Base-by-base conservation (phyloP, 2,797 vertebrate genomes). In the Spinibarbus caldwelli region DNA sequence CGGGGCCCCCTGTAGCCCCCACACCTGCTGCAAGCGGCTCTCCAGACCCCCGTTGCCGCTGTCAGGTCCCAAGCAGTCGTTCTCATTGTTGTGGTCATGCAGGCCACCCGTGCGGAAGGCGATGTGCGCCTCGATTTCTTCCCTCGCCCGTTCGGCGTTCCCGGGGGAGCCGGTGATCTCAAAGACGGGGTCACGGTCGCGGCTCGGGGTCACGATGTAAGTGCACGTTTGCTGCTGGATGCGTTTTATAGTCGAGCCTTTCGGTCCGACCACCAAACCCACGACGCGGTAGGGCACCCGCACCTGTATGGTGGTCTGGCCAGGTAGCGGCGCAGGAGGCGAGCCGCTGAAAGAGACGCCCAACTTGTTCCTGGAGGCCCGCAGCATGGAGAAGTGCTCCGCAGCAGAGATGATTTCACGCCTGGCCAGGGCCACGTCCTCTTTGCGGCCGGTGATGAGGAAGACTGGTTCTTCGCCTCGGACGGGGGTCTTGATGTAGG, bases 211-310 rank as follows among this genome's bases (percentile, higher is more conserved):
- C 90, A 99, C 98, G 85, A 99, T 99, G 94, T 99, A 99, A 11
- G 98, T 99, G 91, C 98, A 98, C 91, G 98, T 99, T 86, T 99
- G 98, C 94, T 99, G 98, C 90, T 99, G 98, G 94, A 99, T 99
- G 90, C 98, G 93, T 84, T 99, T 99, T 90, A 99, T 99, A 90
- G 98, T 99, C 82, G 98, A 98, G 68, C 98, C 98, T 89, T 99
- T 99, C 76, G 98, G 98, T 1, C 98, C 98, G 88, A 99, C 98
- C 76, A 99, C 98, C 91, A 99, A 92, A 47, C 98, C 98, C 90
- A 99, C 98, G 10, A 99, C 98, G 0, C 98, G 96, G 93, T 99
- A 99, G 72, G 98, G 98, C 89, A 99, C 98, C 0, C 98, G 94
- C 81, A 99, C 98, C 77, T 98, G 97, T 91, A 99, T 99, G 91